Base-by-base conservation (phyloP, 2,113 vertebrate species). In the Anhinga rufa region DNA sequence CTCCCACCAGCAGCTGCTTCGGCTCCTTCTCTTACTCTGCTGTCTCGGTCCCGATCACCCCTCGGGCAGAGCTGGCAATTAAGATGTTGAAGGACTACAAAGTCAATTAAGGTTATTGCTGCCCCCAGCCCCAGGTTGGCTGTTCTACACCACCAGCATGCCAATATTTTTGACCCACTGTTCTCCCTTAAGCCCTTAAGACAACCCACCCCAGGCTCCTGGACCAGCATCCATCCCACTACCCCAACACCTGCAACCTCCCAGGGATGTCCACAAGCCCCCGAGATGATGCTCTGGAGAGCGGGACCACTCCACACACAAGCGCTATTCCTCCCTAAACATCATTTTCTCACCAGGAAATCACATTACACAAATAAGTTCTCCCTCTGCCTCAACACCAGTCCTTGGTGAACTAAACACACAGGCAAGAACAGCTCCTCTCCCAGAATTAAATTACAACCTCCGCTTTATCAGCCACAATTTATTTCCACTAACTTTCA, bases 401-500 rank as follows among this genome's bases (percentile, higher is more conserved):
- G 14, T 48, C 46, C 46, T 52, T 13, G 69, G 54, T 31, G 64
- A 92, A 38, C 76, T 51, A 34, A 94, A 75, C 19, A 15, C 19
- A 13, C 21, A 4, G 78, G 65, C 66, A 29, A 82, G 61, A 92
- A 15, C 66, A 14, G 60, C 55, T 93, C 64, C 78, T 92, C 82
- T 82, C 65, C 84, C 55, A 3, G 19, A 70, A 95, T 95, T 88
- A 84, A 92, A 92, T 60, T 48, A 42, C 83, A 86, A 58, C 51
- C 86, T 90, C 42, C 3, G 4, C 90, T 51, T 97, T 95, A 93
- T 82, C 92, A 88, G 89, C 94, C 84, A 34, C 90, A 40, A 95
- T 97, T 95, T 87, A 97, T 91, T 72, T 60, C 91, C 49, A 74
- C 78, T 83, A 95, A 95, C 94, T 95, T 94, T 97, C 94, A 60